Percentiles rank a stretch among this genome's conserved stretches.
Evolutionary conservation across 2,113 vertebrate genomes (phyloP).

Genomic region (Ptyas mucosa): DNA sequence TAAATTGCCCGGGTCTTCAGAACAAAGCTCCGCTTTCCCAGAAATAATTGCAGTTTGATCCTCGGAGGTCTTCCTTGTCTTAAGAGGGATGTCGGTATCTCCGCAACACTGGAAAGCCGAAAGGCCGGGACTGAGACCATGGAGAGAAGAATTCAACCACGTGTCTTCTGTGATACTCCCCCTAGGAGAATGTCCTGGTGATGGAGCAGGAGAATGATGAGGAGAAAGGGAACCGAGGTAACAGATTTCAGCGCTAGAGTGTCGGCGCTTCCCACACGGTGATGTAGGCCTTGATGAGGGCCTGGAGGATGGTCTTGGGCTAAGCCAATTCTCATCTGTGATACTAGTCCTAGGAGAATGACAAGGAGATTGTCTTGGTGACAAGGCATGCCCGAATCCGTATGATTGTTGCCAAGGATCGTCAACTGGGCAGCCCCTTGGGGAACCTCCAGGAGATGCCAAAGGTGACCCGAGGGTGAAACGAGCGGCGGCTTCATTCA

Average conservation of each 20-base stretch:
- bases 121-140: conserved; percentile 72
- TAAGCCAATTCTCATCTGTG: conserved; percentile 98
- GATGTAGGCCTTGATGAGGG: conserved; percentile 94
- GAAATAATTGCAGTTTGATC: conserved; percentile 83
- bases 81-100: conserved; percentile 93
- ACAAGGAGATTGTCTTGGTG: conserved; percentile 90
- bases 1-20: conserved; percentile 86
- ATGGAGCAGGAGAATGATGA: conserved; percentile 92
- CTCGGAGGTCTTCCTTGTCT: conserved; percentile 96
- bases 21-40: conserved; percentile 83
- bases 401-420: conserved; percentile 86
- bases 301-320: conserved; percentile 88
- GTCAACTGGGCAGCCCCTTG: conserved; percentile 79
- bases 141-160: conserved; percentile 80
- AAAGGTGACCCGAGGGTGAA: conserved; percentile 92
- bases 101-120: conserved; percentile 89
- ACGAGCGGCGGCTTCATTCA: conserved; percentile 93
- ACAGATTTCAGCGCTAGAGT: conserved; percentile 97
- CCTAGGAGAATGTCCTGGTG: conserved; percentile 91
- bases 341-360: conserved; percentile 96
- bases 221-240: conserved; percentile 87
- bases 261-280: conserved; percentile 93
- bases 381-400: conserved; percentile 81
- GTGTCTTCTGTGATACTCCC: conserved; percentile 95
- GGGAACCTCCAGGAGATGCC: conserved; percentile 88